phyloP scores from a whole-genome alignment of 2,797 vertebrate genomes.

The Brachymystax lenok region DNA sequence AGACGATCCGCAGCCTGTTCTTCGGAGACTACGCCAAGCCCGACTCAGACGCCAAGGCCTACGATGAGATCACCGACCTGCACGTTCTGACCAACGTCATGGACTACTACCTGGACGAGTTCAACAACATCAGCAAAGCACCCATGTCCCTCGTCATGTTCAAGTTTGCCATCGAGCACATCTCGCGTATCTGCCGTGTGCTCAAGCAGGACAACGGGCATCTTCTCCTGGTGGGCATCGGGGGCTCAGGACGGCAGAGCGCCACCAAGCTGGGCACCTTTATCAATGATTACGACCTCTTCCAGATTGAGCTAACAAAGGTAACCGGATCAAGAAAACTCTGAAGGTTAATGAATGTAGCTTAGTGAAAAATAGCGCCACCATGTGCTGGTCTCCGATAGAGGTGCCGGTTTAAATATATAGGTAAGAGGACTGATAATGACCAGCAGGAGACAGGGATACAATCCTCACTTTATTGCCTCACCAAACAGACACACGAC shows the following conservation, averaged over 20 bases:
- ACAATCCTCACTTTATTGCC: no score
- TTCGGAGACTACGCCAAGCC: constrained; percentile 88
- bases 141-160: constrained; percentile 95
- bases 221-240: constrained; percentile 86
- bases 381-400: no score
- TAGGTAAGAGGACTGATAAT: no score
- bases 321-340: background rate
- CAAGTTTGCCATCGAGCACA: constrained; percentile 91
- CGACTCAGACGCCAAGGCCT: constrained; percentile 73
- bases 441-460: no score
- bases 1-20: constrained; percentile 86
- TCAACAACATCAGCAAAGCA: constrained; percentile 88
- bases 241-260: constrained; percentile 89
- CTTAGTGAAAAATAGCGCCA: no score
- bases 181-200: constrained; percentile 91
- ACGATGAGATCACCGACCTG: constrained; percentile 89
- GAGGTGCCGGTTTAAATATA: no score
- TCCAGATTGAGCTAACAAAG: constrained; percentile 91
- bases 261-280: constrained; percentile 86
- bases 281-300: constrained; percentile 85
- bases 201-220: constrained; percentile 92
- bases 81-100: constrained; percentile 77
- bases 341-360: no score
- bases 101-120: constrained; percentile 90
- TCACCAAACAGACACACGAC: no score